Base-by-base conservation (phyloP, 2,113 vertebrate species). In the Microtus montanus region DNA sequence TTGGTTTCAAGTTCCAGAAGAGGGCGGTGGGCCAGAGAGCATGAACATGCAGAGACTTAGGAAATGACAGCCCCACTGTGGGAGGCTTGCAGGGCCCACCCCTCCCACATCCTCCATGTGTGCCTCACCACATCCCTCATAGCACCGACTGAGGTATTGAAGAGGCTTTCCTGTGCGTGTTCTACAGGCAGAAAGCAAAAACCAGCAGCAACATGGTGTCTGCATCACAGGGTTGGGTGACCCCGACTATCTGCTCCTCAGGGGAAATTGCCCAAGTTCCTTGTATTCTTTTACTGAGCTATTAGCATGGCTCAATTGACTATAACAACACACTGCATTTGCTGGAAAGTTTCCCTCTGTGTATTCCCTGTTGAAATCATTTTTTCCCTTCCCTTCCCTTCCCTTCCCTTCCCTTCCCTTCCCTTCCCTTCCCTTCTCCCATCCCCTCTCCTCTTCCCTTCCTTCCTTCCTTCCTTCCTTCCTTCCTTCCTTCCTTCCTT, bases 1-100 rank as follows among this genome's bases (percentile, higher is more conserved):
- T 63, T 75, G 80, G 30, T 85, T 93, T 92, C 77, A 66, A 79
- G 66, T 79, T 66, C 85, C 74, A 83, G 58, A 89, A 85, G 74
- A 49, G 66, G 58, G 52, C 30, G 49, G 80, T 38, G 30, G 54
- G 58, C 38, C 58, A 64, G 6, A 30, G 58, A 44, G 38, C 38
- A 33, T 7, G 75, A 77, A 71, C 41, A 35, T n/a, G 10, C 38
- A 84, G 5, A 38, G 24, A 38, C 19, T 24, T 33, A 93, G 79
- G 85, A 86, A 68, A 70, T 35, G 64, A n/a, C 1, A 14, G 44
- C 49, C 20, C 11, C 44, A n/a, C 5, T 70, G 30, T 5, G 24
- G 84, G 20, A n/a, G 64, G 44, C 41, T 15, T 52, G 41, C 41
- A 33, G 38, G 10, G 17, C 61, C 66, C 5, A 70, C 19, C 33